A percentile compares a stretch with the other conserved stretches of the same genome.
Conservation (phyloP, 2,888 invertebrate species). For the Tetramorium bicarinatum region DNA sequence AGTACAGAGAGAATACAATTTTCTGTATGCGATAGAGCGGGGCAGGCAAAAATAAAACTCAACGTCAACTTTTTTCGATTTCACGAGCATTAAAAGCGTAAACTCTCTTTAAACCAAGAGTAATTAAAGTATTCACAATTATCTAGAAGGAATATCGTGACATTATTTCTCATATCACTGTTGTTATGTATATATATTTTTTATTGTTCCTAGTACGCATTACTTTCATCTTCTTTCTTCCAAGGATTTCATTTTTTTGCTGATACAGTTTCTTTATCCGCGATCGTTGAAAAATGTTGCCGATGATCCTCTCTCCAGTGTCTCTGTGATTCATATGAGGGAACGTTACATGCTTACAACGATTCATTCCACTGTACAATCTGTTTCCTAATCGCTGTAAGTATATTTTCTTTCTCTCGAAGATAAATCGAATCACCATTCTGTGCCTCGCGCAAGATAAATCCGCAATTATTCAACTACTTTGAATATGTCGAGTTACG, state of each 20-base stretch:
- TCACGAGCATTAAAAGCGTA: background rate
- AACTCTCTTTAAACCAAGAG: background rate
- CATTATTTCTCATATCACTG: background rate
- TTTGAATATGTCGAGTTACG: conserved; percentile 45
- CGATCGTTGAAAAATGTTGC: background rate
- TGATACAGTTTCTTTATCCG: background rate
- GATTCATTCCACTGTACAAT: conserved; percentile 11
- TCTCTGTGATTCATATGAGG: background rate
- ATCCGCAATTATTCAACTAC: conserved; percentile 48
- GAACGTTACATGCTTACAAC: conserved; percentile 4
- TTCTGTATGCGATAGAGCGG: background rate
- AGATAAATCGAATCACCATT: conserved; percentile 40
- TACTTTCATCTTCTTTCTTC: background rate
- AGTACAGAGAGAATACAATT: background rate
- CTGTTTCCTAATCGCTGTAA: conserved; percentile 39
- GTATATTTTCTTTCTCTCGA: background rate
- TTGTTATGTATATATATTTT: background rate
- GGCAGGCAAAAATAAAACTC: background rate
- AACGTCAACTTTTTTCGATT: background rate
- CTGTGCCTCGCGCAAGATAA: conserved; percentile 1
- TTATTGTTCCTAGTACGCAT: conserved; percentile 5
- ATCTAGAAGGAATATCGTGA: background rate
- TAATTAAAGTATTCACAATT: background rate
- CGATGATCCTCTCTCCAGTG: background rate
- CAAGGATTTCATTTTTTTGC: background rate